Evolutionary conservation across 2,113 vertebrate species (phyloP).

Genomic region (Melanocharis versteri): DNA sequence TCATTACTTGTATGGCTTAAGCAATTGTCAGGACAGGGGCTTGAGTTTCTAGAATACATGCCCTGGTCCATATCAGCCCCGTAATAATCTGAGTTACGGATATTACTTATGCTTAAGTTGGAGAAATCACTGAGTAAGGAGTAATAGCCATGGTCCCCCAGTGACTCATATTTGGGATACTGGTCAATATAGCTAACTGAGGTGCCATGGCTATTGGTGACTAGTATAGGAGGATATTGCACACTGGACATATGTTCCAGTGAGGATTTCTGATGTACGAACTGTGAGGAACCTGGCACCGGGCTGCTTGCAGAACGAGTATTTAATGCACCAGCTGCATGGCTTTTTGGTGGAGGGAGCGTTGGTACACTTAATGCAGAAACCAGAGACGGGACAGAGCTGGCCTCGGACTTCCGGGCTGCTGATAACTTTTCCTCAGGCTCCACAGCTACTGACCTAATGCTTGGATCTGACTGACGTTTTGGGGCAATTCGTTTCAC

Average conservation of each 20-base stretch:
- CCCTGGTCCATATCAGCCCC: conserved; percentile 86
- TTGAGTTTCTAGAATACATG: conserved; percentile 84
- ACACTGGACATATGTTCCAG: conserved; percentile 93
- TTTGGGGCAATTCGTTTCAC: conserved; percentile 92
- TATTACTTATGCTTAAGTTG: conserved; percentile 88
- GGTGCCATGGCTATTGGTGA: conserved; percentile 94
- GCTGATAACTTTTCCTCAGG: conserved; percentile 86
- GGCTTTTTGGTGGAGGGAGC: conserved; percentile 91
- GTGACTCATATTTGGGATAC: conserved; percentile 92
- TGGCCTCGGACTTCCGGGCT: conserved; percentile 89
- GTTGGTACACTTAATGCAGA: conserved; percentile 95
- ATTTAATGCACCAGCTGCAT: conserved; percentile 93
- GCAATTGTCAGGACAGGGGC: conserved; percentile 86
- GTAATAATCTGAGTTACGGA: conserved; percentile 92
- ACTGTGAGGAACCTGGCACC: conserved; percentile 92
- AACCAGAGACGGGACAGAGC: conserved; percentile 95
- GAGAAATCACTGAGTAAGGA: conserved; percentile 96
- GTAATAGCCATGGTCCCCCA: conserved; percentile 94
- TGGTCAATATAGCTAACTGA: conserved; percentile 90
- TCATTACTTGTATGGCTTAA: conserved; percentile 94
- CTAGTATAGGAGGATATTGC: conserved; percentile 95
- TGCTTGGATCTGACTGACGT: conserved; percentile 96
- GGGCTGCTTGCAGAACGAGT: conserved; percentile 97
- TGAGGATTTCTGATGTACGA: conserved; percentile 87
- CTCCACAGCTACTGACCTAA: conserved; percentile 90